Percentiles rank a stretch among this genome's conserved stretches.
These are phyloP conservation scores for Colletes gigas DNA, from an alignment of 1,140 invertebrate species.

Conservation along the genomic window DNA sequence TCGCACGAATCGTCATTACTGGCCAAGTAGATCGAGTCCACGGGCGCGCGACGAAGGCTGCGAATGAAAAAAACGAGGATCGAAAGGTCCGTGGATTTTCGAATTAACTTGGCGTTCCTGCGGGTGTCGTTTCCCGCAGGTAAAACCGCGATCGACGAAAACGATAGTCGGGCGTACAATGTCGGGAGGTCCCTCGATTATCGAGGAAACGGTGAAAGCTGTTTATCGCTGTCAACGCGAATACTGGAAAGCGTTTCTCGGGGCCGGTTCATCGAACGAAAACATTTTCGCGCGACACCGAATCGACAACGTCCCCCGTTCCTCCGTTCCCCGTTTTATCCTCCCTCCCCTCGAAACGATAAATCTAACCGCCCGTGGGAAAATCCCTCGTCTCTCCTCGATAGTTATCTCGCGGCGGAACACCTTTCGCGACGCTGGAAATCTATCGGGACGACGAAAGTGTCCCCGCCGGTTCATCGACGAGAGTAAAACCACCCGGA, in stretches of 20 bases:
- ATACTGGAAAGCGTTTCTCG: background rate
- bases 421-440: background rate
- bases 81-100: too few relatives aligned
- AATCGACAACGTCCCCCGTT: too few relatives aligned
- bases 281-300: background rate
- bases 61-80: too few relatives aligned
- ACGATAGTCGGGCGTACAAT: too few relatives aligned
- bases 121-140: too few relatives aligned
- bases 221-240: background rate
- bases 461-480: too few relatives aligned
- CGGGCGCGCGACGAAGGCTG: too few relatives aligned
- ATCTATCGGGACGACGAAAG: background rate
- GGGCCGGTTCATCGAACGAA: background rate
- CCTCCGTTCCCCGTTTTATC: background rate
- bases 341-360: background rate
- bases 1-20: too few relatives aligned
- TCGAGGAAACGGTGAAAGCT: slow-evolving; percentile 3
- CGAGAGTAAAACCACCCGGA: too few relatives aligned
- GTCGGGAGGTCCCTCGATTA: background rate
- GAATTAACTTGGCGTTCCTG: too few relatives aligned
- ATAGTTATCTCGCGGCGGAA: background rate
- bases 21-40: too few relatives aligned
- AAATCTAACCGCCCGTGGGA: slow-evolving; percentile 1
- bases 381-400: background rate
- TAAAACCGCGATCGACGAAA: too few relatives aligned